These are phyloP conservation scores for Baccha elongata DNA, from an alignment of 2,888 invertebrate genomes.

Conservation along the genomic window DNA sequence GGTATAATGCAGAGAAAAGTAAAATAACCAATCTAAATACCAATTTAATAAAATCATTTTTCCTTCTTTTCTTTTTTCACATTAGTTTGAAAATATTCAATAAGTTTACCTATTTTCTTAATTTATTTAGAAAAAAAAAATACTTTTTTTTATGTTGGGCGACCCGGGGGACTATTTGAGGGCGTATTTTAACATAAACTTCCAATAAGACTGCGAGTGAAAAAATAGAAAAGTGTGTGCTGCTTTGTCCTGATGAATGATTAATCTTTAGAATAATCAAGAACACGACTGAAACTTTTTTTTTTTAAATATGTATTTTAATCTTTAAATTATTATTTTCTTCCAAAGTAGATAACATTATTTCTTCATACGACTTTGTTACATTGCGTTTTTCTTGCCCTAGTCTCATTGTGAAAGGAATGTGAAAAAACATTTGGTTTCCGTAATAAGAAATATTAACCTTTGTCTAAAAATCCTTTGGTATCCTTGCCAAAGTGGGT, in stretches of 20 bases:
- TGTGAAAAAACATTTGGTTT: constrained; percentile 10
- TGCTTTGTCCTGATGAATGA: constrained; percentile 39
- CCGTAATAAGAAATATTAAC: constrained; percentile 33
- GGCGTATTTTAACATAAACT: constrained; percentile 42
- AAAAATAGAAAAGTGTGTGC: constrained; percentile 20
- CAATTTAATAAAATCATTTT: constrained; percentile 43
- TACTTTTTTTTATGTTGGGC: too few relatives aligned
- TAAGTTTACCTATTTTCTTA: too few relatives aligned
- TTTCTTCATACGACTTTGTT: neutral
- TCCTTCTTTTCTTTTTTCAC: neutral
- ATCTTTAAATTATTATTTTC: neutral
- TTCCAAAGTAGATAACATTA: neutral
- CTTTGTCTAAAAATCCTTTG: constrained; percentile 16
- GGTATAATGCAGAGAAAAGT: constrained; percentile 5
- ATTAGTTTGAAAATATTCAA: too few relatives aligned
- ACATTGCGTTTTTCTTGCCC: neutral
- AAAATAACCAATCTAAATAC: constrained; percentile 20
- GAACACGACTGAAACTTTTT: constrained; percentile 1
- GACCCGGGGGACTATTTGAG: constrained; percentile 4
- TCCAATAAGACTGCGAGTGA: constrained; percentile 1
- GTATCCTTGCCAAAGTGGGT: constrained; percentile 38
- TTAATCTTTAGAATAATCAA: constrained; percentile 14
- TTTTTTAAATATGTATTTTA: neutral
- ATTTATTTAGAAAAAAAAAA: too few relatives aligned
- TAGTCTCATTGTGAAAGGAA: neutral